A percentile compares a stretch with the other conserved stretches of the same genome.
phyloP scores from a whole-genome alignment of 2,797 vertebrate genomes.

The Notoglanidium macrostoma region DNA sequence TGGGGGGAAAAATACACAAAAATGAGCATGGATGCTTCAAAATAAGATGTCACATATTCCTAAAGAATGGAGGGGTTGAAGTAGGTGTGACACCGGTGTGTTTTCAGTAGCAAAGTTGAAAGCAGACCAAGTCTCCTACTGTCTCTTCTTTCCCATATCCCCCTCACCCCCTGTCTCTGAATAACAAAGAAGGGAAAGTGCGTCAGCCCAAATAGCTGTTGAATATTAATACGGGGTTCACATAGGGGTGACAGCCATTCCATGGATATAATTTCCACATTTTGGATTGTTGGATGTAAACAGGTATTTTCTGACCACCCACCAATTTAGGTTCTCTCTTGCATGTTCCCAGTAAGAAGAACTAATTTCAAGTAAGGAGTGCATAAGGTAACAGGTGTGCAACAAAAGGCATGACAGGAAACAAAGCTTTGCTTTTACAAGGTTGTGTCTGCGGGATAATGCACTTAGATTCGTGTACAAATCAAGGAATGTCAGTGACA shows the following conservation, averaged over 20 bases:
- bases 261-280: slow-evolving; percentile 66
- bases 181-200: slow-evolving; percentile 47
- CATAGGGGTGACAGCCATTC: slow-evolving; percentile 35
- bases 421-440: neutral
- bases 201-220: slow-evolving; percentile 49
- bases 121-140: slow-evolving; percentile 57
- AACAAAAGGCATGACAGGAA: neutral
- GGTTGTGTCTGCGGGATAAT: neutral
- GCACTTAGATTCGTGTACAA: neutral
- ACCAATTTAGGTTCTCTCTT: slow-evolving; percentile 42
- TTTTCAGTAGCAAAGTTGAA: slow-evolving; percentile 54
- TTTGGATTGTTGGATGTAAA: slow-evolving; percentile 31
- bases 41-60: neutral
- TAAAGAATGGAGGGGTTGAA: too few relatives aligned
- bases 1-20: neutral
- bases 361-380: neutral
- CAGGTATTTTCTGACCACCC: slow-evolving; percentile 45
- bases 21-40: neutral
- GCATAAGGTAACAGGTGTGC: neutral
- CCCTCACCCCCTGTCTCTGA: slow-evolving; percentile 15
- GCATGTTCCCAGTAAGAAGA: neutral
- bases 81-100: slow-evolving; percentile 7
- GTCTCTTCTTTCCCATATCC: slow-evolving; percentile 44
- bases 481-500: neutral
- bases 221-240: slow-evolving; percentile 55